phyloP scores from a whole-genome alignment of 2,797 vertebrate genomes.

The Loriculus beryllinus region DNA sequence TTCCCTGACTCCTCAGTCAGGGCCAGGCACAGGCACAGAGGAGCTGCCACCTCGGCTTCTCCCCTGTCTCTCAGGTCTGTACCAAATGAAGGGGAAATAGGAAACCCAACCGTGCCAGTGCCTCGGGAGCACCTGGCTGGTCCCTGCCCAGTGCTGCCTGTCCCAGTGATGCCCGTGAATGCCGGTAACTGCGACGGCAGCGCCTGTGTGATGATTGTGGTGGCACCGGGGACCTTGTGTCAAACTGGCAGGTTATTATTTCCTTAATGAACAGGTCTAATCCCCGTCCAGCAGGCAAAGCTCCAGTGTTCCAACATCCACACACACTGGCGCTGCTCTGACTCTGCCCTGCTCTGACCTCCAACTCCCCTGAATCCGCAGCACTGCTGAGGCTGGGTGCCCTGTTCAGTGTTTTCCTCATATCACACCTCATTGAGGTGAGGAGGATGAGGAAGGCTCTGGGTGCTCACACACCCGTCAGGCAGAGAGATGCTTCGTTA shows the following conservation, averaged over 20 bases:
- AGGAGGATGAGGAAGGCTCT: background rate
- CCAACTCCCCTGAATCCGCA: fast-evolving
- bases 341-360: background rate
- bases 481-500: background rate
- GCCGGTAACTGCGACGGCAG: fast-evolving
- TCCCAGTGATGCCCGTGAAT: fast-evolving
- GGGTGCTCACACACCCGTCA: fast-evolving
- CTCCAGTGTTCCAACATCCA: background rate
- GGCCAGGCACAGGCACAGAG: fast-evolving
- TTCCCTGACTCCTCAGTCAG: background rate
- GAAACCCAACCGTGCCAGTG: background rate
- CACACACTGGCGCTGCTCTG: background rate
- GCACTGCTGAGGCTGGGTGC: background rate
- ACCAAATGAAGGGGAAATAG: background rate
- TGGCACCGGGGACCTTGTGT: background rate
- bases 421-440: fast-evolving
- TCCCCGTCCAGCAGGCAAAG: background rate
- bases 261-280: background rate
- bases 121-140: background rate
- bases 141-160: background rate
- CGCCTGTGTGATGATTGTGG: background rate
- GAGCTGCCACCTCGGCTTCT: background rate
- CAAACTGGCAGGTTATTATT: background rate
- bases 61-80: background rate
- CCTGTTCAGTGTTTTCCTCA: fast-evolving